Evolutionary conservation across 1,140 invertebrate genomes (phyloP).

Genomic region (Zaprionus camerounensis): DNA sequence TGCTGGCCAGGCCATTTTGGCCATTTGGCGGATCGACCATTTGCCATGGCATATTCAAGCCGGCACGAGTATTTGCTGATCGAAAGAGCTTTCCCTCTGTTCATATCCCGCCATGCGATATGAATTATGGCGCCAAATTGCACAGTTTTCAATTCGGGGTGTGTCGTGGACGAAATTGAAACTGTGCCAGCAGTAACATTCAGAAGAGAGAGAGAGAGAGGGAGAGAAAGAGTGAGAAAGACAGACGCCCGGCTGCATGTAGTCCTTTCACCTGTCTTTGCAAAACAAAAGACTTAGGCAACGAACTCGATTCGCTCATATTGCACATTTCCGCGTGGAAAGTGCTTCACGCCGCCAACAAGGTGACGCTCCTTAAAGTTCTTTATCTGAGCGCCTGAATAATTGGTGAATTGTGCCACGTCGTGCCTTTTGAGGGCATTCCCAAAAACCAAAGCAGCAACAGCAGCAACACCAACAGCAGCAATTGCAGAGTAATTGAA

Average conservation of each 20-base stretch:
- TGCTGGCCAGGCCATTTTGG: slow-evolving; percentile 13
- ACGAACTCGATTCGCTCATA: slow-evolving; percentile 61
- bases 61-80: slow-evolving; percentile 22
- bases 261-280: slow-evolving; percentile 69
- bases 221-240: neutral
- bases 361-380: slow-evolving; percentile 58
- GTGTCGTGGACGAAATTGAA: slow-evolving; percentile 55
- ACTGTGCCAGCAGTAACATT: slow-evolving; percentile 13
- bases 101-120: slow-evolving; percentile 43
- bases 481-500: slow-evolving; percentile 49
- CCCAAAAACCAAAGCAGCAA: slow-evolving; percentile 19
- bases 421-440: slow-evolving; percentile 46
- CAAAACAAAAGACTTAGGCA: slow-evolving; percentile 80
- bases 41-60: slow-evolving; percentile 30
- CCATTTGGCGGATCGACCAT: slow-evolving; percentile 11
- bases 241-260: neutral
- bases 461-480: neutral
- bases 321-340: slow-evolving; percentile 62
- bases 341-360: slow-evolving; percentile 34
- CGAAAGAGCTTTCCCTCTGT: slow-evolving; percentile 29
- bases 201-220: neutral
- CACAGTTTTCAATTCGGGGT: slow-evolving; percentile 52
- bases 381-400: slow-evolving; percentile 53
- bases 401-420: slow-evolving; percentile 41
- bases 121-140: slow-evolving; percentile 67